Evolutionary conservation across 2,113 vertebrate species (phyloP).

Genomic region (Pipa parva): DNA sequence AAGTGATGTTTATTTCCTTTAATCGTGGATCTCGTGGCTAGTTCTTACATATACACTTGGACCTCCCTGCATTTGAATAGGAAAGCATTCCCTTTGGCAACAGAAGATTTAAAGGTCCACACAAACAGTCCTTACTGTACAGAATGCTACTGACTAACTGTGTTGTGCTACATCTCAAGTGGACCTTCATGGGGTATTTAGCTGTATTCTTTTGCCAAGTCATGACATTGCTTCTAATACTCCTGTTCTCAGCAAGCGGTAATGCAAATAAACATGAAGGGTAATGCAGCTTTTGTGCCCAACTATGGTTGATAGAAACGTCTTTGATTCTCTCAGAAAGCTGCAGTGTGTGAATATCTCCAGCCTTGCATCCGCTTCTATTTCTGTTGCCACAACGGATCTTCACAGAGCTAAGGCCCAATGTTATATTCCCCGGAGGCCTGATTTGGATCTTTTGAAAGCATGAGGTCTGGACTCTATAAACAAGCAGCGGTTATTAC

Average conservation of each 20-base stretch:
- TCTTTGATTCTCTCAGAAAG: slow-evolving; percentile 5
- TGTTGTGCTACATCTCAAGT: not conserved
- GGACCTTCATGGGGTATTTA: not conserved
- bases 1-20: too few relatives aligned
- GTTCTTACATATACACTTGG: too few relatives aligned
- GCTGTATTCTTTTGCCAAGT: not conserved
- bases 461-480: slow-evolving; percentile 7
- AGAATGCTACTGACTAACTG: not conserved
- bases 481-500: slow-evolving; percentile 12
- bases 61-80: not conserved
- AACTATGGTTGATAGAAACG: not conserved
- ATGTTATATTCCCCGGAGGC: not conserved
- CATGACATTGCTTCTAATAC: not conserved
- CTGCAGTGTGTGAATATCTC: slow-evolving; percentile 8
- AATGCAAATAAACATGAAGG: slow-evolving; percentile 2
- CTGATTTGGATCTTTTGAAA: not conserved
- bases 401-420: not conserved
- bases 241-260: not conserved
- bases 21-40: too few relatives aligned
- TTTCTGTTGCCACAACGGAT: slow-evolving; percentile 2
- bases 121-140: not conserved
- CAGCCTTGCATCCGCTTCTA: slow-evolving; percentile 8
- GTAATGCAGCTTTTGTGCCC: slow-evolving; percentile 6
- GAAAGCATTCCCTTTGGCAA: not conserved
- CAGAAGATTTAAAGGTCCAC: not conserved